Base-by-base conservation (phyloP, 2,888 invertebrate species). In the Tigriopus californicus region DNA sequence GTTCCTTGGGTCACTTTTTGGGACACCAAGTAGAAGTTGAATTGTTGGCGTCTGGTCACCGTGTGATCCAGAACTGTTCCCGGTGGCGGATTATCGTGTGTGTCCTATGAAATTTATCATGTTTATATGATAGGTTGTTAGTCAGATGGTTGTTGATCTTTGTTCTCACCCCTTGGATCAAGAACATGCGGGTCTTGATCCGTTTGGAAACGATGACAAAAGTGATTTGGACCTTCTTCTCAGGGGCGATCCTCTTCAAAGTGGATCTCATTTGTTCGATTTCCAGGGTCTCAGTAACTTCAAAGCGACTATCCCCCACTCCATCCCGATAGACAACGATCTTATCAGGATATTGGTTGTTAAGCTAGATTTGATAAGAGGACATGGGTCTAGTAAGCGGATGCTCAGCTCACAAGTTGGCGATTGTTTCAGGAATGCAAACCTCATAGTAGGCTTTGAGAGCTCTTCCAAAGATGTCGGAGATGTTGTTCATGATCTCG, bases 261-360 rank as follows among this genome's bases (percentile, higher is more conserved):
- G 33, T 33, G 33, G 33, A 33, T 33, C 33, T 33, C 33, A 33
- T 33, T 33, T 33, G 33, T 13, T 60, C 60, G 8, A 91, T 79
- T 73, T 97, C 95, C 67, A 83, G 84, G 1, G 81, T 75, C n/a
- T 75, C 70, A 2, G 86, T 78, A 0, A 78, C 67, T 3, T 79
- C 76, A 20, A 95, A 68, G 66, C 90, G 71, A 0, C 92, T 90
- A 68, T 94, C 91, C 2, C 91, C 84, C 0, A 95, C 88, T 42
- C 95, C 95, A 71, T 97, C 95, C 61, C 95, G 79, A 72, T 81
- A 94, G 41, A 95, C 79, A 8, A 95, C 77, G 42, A 95, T 82
- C 65, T 79, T 80, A 0, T 82, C 79, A 0, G 95, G 95, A 62
- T 82, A 78, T 0, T 61, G 62, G 1, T 81, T 80, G 67, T 86